Conservation (phyloP, 2,113 vertebrate species). For the Colaptes auratus region DNA sequence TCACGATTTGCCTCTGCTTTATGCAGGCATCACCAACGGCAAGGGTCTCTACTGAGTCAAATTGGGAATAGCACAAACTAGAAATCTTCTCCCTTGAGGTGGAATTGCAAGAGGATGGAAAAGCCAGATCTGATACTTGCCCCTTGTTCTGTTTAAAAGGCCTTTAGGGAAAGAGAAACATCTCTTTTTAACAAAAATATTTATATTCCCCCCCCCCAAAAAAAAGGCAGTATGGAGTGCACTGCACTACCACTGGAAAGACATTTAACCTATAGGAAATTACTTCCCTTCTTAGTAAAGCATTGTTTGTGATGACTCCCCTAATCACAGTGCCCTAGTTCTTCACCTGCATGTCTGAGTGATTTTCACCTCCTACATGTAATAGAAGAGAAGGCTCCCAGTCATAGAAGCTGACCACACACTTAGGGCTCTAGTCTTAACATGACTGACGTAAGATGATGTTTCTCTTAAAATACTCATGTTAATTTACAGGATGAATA, state of each 20-base stretch:
- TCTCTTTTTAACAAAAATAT: not conserved
- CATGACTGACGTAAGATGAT: not conserved
- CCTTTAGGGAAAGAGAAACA: not conserved
- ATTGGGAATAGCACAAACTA: not conserved
- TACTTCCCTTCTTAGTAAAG: not conserved
- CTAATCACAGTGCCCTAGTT: not conserved
- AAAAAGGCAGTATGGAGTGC: not conserved
- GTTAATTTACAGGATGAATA: not conserved
- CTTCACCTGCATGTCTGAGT: not conserved
- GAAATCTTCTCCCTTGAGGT: not conserved
- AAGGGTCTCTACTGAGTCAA: not conserved
- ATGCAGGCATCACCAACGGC: not conserved
- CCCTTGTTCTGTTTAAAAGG: not conserved
- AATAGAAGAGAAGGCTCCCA: not conserved
- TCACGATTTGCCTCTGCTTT: not conserved
- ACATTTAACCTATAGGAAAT: not conserved
- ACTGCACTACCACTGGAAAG: constrained; percentile 20
- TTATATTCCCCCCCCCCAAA: no score
- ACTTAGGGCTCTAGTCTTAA: not conserved
- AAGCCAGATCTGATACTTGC: not conserved
- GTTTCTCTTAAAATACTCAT: not conserved
- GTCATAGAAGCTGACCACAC: not conserved
- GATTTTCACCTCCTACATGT: not conserved
- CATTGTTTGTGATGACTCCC: not conserved
- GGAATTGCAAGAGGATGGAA: not conserved